Evolutionary conservation across 2,888 invertebrate genomes (phyloP).

Genomic region (Plagodis pulveraria): DNA sequence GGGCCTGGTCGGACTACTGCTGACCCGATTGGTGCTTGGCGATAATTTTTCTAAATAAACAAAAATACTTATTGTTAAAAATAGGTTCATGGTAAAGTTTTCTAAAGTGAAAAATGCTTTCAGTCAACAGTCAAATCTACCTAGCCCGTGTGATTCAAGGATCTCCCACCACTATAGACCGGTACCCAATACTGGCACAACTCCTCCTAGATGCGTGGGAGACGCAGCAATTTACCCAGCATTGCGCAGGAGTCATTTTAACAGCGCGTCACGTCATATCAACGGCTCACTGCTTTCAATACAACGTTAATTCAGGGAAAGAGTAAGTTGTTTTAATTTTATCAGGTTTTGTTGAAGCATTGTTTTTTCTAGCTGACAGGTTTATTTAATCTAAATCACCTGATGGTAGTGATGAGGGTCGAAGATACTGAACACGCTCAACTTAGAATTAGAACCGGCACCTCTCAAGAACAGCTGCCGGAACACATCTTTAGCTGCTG

Average conservation of each 20-base stretch:
- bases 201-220: slow-evolving; percentile 70
- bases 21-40: no score
- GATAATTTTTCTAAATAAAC: no score
- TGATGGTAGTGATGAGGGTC: no score
- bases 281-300: slow-evolving; percentile 75
- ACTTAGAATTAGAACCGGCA: no score
- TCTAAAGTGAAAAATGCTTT: background rate
- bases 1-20: no score
- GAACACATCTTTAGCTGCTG: no score
- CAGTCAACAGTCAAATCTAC: slow-evolving; percentile 49
- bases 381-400: no score
- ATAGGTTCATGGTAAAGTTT: no score
- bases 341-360: background rate
- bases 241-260: slow-evolving; percentile 74
- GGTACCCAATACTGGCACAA: slow-evolving; percentile 71
- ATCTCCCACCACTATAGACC: slow-evolving; percentile 62
- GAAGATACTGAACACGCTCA: no score
- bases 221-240: slow-evolving; percentile 62
- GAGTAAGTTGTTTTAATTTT: slow-evolving; percentile 59
- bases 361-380: no score
- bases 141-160: slow-evolving; percentile 69
- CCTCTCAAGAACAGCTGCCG: no score
- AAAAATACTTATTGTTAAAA: no score
- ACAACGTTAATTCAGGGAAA: slow-evolving; percentile 60
- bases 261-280: slow-evolving; percentile 73